Evolutionary conservation across 2,113 vertebrate genomes (phyloP).

Genomic region (Probosciger aterrimus): DNA sequence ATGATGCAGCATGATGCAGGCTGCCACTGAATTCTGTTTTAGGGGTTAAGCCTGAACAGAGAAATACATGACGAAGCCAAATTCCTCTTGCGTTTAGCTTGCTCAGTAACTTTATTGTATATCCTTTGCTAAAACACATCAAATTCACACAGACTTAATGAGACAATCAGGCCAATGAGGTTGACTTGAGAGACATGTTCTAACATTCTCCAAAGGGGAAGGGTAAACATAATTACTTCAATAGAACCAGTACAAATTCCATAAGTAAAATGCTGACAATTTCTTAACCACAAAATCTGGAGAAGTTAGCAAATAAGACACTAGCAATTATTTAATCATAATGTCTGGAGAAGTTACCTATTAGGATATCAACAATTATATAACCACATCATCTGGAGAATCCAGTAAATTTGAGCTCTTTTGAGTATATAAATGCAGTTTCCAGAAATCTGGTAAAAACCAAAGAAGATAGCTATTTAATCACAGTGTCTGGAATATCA

Average conservation of each 20-base stretch:
- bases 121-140: not conserved
- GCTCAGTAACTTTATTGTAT: not conserved
- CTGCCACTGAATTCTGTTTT: not conserved
- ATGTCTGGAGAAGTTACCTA: not conserved
- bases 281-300: not conserved
- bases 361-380: not conserved
- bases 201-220: not conserved
- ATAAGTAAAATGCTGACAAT: not conserved
- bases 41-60: not conserved
- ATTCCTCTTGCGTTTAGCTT: not conserved
- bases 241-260: not conserved
- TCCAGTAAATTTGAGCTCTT: not conserved
- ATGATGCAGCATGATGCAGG: not conserved
- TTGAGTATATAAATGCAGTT: not conserved
- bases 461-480: not conserved
- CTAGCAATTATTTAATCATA: constrained; percentile 11
- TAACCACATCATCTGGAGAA: not conserved
- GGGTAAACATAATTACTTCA: not conserved
- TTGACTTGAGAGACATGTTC: not conserved
- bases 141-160: not conserved
- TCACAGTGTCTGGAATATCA: not conserved
- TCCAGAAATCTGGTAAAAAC: not conserved
- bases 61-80: not conserved
- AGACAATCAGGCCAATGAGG: not conserved
- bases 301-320: not conserved